A percentile compares a stretch with the other conserved stretches of the same genome.
Evolutionary conservation across 2,113 vertebrate genomes (phyloP).

Genomic region (Vanacampus margaritifer): DNA sequence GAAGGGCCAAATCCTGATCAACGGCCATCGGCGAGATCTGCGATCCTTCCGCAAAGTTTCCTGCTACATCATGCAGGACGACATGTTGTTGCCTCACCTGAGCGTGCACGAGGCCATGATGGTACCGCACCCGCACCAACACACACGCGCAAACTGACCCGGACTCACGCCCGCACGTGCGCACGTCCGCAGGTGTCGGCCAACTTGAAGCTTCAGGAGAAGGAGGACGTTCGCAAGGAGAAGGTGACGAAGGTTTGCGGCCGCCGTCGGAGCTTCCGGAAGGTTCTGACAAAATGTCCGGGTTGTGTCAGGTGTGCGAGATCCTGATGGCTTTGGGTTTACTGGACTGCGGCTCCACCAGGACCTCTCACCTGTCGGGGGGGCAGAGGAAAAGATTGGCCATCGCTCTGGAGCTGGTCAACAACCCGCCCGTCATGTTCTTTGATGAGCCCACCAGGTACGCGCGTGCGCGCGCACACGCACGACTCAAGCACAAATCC

Average conservation of each 20-base stretch:
- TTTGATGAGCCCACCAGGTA: constrained; percentile 98
- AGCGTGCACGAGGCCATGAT: constrained; percentile 92
- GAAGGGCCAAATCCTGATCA: constrained; percentile 95
- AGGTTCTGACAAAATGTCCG: not conserved
- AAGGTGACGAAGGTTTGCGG: constrained; percentile 74
- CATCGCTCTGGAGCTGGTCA: constrained; percentile 93
- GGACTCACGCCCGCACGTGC: not conserved
- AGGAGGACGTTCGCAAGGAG: constrained; percentile 86
- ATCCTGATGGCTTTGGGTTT: constrained; percentile 91
- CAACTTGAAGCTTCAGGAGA: constrained; percentile 93
- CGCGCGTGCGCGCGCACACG: not conserved
- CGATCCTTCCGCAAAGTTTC: constrained; percentile 97
- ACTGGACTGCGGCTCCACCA: constrained; percentile 85
- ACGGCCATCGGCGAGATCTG: constrained; percentile 81
- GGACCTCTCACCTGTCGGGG: constrained; percentile 85
- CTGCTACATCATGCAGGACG: constrained; percentile 98
- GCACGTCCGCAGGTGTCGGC: constrained; percentile 81
- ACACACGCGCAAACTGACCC: not conserved
- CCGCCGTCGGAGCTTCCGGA: constrained; percentile 1
- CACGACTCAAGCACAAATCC: not conserved
- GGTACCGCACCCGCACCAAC: constrained; percentile 61
- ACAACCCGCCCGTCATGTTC: constrained; percentile 97
- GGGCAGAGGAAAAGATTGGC: constrained; percentile 93
- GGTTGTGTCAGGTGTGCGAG: constrained; percentile 80
- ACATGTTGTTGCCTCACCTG: constrained; percentile 93